A percentile compares a stretch with the other conserved stretches of the same genome.
Evolutionary conservation across 2,113 vertebrate genomes (phyloP).

Genomic region (Cynocephalus volans): DNA sequence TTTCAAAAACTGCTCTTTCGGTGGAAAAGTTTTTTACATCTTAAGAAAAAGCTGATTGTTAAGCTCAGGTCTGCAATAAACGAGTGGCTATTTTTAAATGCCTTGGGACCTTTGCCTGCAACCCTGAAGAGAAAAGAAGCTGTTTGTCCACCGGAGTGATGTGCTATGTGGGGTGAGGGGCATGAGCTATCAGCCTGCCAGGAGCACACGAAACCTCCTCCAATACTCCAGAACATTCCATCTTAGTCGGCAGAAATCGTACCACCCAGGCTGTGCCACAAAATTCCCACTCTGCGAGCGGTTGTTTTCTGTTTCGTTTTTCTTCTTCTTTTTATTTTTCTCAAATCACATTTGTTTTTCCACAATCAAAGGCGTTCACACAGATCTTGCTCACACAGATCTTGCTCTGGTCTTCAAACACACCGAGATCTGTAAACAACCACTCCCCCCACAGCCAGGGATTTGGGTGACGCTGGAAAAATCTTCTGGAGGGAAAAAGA

Average conservation of each 20-base stretch:
- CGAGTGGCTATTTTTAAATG: constrained; percentile 65
- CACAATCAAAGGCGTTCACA: too few relatives aligned
- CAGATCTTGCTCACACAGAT: neutral
- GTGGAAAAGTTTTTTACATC: constrained; percentile 43
- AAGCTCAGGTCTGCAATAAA: constrained; percentile 4
- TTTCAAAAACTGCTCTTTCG: constrained; percentile 51
- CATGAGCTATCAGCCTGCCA: neutral
- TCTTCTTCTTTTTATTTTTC: neutral
- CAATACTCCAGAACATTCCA: constrained; percentile 56
- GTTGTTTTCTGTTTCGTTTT: constrained; percentile 63
- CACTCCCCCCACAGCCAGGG: neutral
- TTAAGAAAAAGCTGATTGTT: constrained; percentile 73
- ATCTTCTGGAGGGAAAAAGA: neutral
- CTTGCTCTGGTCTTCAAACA: neutral
- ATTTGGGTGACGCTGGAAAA: constrained; percentile 62
- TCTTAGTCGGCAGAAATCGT: neutral
- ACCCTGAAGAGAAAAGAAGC: neutral
- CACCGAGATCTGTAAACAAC: constrained; percentile 55
- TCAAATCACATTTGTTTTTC: neutral
- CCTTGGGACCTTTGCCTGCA: neutral
- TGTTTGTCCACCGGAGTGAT: neutral
- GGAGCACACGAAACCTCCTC: constrained; percentile 69
- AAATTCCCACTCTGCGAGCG: neutral
- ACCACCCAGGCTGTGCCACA: neutral
- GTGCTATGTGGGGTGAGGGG: neutral